Evolutionary conservation across 2,113 vertebrate species (phyloP), one percentile per base, ranked within the genome.

Genomic region (Pungitius pungitius): DNA sequence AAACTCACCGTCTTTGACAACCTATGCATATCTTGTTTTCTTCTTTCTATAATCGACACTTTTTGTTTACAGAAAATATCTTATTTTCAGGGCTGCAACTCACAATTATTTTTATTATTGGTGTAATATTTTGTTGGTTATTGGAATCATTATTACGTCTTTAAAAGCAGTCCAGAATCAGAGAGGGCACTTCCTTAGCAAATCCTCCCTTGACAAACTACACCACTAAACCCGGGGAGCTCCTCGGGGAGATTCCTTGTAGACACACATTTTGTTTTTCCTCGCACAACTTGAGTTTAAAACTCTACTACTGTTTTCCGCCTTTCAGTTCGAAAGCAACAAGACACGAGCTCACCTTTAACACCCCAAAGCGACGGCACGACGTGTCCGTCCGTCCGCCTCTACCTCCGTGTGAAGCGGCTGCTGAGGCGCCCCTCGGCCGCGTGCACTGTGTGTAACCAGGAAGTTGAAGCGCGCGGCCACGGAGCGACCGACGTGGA

Each of bases 381-480:
- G 4, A 20, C 0, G 62, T 0, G 64, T 20, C 27, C 51, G 12
- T 20, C 27, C 51, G 12, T 45, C 26, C 17, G n/a, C 27, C 26
- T 3, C 5, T 8, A 12, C 30, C 3, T 26, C 45, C 62, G 14
- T 3, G 60, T 18, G 39, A 43, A 43, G 8, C 10, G 24, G 56
- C 37, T 22, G 47, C 2, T 3, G 12, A 45, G 11, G 4, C 3
- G 24, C 18, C 1, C 8, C 39, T n/a, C 27, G n/a, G 13, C 13
- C 13, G 1, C 43, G 2, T 2, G 43, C 10, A 17, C 18, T 30
- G 18, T 26, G 61, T 40, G 42, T 37, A 30, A 47, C 33, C 5
- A 80, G 73, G 77, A 77, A 80, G 63, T 69, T 7, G 26, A 17
- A n/a, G 58, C 14, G 30, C 27, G 55, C 30, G 20, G 24, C 52